Conservation (phyloP, 2,113 vertebrate species). For the Lepisosteus oculatus region DNA sequence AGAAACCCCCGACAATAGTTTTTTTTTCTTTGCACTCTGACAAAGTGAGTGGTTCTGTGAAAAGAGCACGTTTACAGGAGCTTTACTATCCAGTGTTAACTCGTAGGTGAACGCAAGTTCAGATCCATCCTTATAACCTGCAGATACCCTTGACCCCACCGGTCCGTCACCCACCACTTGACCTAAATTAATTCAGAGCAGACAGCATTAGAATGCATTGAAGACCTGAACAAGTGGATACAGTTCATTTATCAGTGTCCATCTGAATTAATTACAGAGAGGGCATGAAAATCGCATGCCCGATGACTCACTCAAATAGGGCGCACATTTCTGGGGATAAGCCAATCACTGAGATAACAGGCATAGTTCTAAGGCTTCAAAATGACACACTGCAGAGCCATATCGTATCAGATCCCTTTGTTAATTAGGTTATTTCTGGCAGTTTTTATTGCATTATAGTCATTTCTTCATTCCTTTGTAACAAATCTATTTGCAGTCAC, state of each 20-base stretch:
- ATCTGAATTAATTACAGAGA: conserved; percentile 30
- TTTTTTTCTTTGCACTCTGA: no score
- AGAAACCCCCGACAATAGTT: no score
- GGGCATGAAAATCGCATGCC: conserved; percentile 22
- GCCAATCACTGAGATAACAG: neutral
- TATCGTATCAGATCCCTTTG: conserved; percentile 1
- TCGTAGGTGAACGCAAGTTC: neutral
- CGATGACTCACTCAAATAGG: conserved; percentile 15
- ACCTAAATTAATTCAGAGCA: conserved; percentile 33
- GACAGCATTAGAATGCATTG: conserved; percentile 27
- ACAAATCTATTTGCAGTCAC: conserved; percentile 22
- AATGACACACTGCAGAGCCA: conserved; percentile 9
- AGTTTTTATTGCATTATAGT: conserved; percentile 13
- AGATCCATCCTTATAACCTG: neutral
- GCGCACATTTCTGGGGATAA: neutral
- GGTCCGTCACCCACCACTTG: conserved; percentile 19
- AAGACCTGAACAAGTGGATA: conserved; percentile 15
- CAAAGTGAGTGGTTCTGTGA: no score
- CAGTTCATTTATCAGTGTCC: conserved; percentile 31
- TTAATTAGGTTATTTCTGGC: conserved; percentile 30
- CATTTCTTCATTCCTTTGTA: conserved; percentile 11
- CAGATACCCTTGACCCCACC: conserved; percentile 18
- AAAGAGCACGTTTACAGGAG: no score
- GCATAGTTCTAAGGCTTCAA: neutral
- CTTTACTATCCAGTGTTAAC: neutral